phyloP scores from a whole-genome alignment of 2,797 vertebrate genomes.

The Pelodytes ibericus region DNA sequence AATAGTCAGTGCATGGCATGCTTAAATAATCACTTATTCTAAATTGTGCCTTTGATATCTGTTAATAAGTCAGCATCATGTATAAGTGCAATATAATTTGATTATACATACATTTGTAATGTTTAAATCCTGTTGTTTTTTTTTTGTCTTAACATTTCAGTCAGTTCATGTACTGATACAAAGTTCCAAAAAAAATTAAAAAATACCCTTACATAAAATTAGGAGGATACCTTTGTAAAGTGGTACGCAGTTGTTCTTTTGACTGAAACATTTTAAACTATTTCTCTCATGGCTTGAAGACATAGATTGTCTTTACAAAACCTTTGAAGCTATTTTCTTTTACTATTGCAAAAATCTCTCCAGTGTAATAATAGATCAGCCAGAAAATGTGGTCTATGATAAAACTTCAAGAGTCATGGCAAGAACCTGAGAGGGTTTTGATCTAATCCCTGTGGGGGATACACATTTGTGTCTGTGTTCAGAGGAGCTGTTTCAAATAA shows the following conservation, averaged over 20 bases:
- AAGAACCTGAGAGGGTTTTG: constrained; percentile 68
- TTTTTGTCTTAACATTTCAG: constrained; percentile 1
- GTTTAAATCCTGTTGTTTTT: neutral
- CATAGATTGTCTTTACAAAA: constrained; percentile 65
- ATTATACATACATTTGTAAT: neutral
- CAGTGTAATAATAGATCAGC: constrained; percentile 64
- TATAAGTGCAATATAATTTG: no score
- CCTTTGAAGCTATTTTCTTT: constrained; percentile 66
- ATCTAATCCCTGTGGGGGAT: constrained; percentile 64
- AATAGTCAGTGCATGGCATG: no score
- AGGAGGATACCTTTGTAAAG: constrained; percentile 41
- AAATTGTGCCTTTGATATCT: no score
- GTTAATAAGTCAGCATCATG: no score
- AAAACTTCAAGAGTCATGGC: constrained; percentile 64
- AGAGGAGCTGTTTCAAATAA: constrained; percentile 62
- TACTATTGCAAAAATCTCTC: constrained; percentile 58
- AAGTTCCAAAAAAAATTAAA: constrained; percentile 19
- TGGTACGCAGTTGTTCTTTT: constrained; percentile 50
- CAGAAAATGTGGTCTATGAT: constrained; percentile 61
- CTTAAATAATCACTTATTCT: no score
- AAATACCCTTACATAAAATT: constrained; percentile 29
- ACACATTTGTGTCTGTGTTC: constrained; percentile 67
- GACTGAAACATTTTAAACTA: constrained; percentile 62
- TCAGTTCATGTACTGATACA: constrained; percentile 1
- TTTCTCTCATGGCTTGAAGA: constrained; percentile 65